A percentile compares a stretch with the other conserved stretches of the same genome.
Evolutionary conservation across 1,140 invertebrate genomes (phyloP).

Genomic region (Melipona quadrifasciata): DNA sequence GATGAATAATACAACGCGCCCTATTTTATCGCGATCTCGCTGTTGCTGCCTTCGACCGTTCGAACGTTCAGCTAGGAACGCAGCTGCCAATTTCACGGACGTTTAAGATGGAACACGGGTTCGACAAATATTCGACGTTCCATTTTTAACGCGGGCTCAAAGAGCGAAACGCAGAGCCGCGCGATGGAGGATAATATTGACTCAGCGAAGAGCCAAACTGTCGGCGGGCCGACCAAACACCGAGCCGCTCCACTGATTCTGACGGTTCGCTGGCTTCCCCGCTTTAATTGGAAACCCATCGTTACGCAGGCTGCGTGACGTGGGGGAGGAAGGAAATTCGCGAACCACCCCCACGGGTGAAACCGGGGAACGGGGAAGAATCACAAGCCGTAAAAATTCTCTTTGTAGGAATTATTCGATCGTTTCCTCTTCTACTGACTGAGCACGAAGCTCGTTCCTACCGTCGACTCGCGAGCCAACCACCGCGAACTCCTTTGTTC

Average conservation of each 20-base stretch:
- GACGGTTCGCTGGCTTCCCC: neutral
- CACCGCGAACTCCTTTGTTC: neutral
- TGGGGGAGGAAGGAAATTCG: neutral
- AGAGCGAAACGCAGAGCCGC: no score
- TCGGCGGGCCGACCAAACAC: neutral
- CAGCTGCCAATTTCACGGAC: no score
- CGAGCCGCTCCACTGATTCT: neutral
- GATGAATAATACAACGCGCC: constrained; percentile 11
- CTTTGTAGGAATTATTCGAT: constrained; percentile 17
- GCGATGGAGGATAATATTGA: neutral
- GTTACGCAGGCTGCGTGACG: neutral
- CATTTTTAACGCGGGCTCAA: neutral
- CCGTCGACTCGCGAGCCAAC: neutral
- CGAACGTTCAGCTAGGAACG: neutral
- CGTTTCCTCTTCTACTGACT: constrained; percentile 3
- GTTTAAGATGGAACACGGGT: neutral
- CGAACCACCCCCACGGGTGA: no score
- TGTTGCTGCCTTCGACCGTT: no score
- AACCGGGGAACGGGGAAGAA: neutral
- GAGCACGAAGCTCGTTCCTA: neutral
- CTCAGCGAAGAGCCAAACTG: neutral
- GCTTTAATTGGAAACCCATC: neutral
- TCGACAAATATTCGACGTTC: neutral
- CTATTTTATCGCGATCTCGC: neutral
- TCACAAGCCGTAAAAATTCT: neutral